Conservation (phyloP, 2,113 vertebrate genomes). For the Scomber colias region DNA sequence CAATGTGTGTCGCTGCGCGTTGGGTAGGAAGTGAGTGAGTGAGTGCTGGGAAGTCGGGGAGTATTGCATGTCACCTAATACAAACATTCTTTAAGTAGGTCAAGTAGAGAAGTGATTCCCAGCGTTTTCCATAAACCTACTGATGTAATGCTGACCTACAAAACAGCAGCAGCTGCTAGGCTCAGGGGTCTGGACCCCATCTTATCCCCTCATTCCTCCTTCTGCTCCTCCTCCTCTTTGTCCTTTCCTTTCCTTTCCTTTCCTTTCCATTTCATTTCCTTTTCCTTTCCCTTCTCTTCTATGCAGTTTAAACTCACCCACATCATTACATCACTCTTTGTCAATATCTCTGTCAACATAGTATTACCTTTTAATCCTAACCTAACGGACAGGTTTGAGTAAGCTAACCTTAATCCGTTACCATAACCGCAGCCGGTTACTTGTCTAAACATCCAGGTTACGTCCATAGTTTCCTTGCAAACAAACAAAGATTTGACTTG, state of each 20-base stretch:
- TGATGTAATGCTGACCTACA: constrained; percentile 82
- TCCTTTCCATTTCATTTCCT: background rate
- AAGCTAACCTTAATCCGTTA: constrained; percentile 6
- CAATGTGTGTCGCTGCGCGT: constrained; percentile 52
- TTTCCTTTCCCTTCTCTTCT: constrained; percentile 31
- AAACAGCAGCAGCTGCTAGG: constrained; percentile 79
- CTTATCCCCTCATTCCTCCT: constrained; percentile 25
- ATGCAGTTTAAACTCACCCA: background rate
- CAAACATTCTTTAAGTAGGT: constrained; percentile 82
- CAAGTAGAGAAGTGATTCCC: constrained; percentile 75
- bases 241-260: background rate
- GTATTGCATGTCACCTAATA: constrained; percentile 76
- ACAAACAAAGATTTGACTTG: background rate
- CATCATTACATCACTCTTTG: constrained; percentile 12
- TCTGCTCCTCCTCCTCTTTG: background rate
- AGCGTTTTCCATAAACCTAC: constrained; percentile 77
- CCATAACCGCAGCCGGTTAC: constrained; percentile 20
- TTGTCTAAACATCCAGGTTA: background rate
- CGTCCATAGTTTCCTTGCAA: constrained; percentile 4
- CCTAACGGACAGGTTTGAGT: constrained; percentile 10
- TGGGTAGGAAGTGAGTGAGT: constrained; percentile 68
- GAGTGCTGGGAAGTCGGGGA: constrained; percentile 68
- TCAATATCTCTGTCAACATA: background rate
- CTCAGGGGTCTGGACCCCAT: constrained; percentile 66
- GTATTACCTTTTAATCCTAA: constrained; percentile 3